Percentiles rank a stretch among this genome's conserved stretches.
phyloP scores from a whole-genome alignment of 2,797 vertebrate genomes.

The Thalassophryne amazonica region DNA sequence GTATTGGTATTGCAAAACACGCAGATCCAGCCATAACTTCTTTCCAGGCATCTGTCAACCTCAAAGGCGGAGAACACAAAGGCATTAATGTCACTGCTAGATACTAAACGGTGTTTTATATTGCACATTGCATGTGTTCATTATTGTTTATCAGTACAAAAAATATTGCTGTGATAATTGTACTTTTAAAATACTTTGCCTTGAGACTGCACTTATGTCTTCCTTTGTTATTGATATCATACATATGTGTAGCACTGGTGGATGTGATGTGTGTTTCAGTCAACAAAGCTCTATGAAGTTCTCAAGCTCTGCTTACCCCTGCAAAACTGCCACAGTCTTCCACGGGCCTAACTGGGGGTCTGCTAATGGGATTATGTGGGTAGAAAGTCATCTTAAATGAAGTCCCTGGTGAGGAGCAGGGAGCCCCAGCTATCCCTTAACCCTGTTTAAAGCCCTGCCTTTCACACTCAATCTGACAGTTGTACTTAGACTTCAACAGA shows the following conservation, averaged over 20 bases:
- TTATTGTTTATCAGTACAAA: too few relatives aligned
- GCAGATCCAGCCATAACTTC: too few relatives aligned
- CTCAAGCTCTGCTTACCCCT: slow-evolving; percentile 37
- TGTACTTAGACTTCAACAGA: slow-evolving; percentile 30
- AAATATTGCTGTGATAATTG: too few relatives aligned
- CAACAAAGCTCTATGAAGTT: slow-evolving; percentile 21
- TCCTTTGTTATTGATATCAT: background rate
- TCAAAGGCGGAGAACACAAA: too few relatives aligned
- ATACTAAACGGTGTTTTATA: too few relatives aligned
- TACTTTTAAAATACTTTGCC: background rate
- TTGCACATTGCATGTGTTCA: too few relatives aligned
- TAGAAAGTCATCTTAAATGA: slow-evolving; percentile 68
- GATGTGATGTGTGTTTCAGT: slow-evolving; percentile 22
- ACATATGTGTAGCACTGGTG: background rate
- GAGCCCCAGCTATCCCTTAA: slow-evolving; percentile 59
- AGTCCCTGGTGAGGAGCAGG: slow-evolving; percentile 60
- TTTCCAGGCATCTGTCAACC: too few relatives aligned
- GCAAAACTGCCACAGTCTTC: slow-evolving; percentile 46
- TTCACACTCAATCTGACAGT: slow-evolving; percentile 56
- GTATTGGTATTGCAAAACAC: too few relatives aligned
- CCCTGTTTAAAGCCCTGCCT: slow-evolving; percentile 61
- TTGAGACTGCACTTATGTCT: background rate
- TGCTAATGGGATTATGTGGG: slow-evolving; percentile 72
- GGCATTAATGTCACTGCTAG: too few relatives aligned
- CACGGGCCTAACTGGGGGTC: slow-evolving; percentile 50